Conservation (phyloP, 2,797 vertebrate genomes). For the Valencia hispanica region DNA sequence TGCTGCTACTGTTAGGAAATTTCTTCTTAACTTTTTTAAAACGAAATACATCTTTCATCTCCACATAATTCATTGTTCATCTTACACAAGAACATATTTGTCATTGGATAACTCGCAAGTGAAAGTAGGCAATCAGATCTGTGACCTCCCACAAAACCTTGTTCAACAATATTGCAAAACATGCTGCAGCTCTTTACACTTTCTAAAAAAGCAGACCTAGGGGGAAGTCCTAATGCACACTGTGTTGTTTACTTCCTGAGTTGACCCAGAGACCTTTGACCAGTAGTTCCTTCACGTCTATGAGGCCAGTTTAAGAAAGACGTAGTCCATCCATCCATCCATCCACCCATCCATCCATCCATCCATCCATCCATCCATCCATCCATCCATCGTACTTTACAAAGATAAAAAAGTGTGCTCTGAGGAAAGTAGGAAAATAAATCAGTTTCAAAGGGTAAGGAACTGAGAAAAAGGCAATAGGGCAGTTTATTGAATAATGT, state of each 20-base stretch:
- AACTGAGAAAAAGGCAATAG: neutral
- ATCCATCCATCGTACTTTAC: neutral
- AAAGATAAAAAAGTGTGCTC: neutral
- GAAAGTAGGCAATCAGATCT: constrained; percentile 4
- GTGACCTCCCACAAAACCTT: neutral
- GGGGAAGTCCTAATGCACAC: constrained; percentile 17
- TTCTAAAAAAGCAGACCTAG: neutral
- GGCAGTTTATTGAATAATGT: neutral
- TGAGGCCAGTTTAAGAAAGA: constrained; percentile 24
- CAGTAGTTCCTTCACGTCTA: constrained; percentile 15
- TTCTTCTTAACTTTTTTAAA: too few species aligned
- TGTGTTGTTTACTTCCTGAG: constrained; percentile 23
- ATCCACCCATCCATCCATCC: neutral
- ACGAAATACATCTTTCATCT: too few species aligned
- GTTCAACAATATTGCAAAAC: neutral
- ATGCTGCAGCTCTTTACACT: neutral
- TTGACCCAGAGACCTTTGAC: constrained; percentile 21
- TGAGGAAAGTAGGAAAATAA: neutral
- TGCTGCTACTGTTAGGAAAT: neutral
- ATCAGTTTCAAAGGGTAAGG: neutral
- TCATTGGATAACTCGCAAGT: neutral
- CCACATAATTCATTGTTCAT: neutral
- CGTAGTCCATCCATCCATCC: neutral
- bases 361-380: neutral
- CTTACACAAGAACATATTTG: neutral